These are phyloP conservation scores for Cydia splendana DNA, from an alignment of 1,140 invertebrate species.

Conservation along the genomic window DNA sequence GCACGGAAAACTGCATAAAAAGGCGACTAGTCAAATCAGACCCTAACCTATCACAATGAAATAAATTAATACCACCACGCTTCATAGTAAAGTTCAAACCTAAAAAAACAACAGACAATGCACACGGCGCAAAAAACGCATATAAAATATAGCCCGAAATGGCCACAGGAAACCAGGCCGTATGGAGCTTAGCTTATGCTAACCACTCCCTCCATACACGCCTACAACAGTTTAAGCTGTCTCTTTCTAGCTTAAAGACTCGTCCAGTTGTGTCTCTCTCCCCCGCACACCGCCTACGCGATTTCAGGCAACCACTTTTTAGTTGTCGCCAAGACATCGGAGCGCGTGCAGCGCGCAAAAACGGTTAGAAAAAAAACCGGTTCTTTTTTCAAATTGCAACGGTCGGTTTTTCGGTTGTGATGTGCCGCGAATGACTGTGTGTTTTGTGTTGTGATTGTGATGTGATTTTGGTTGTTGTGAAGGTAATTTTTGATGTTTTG, in stretches of 20 bases:
- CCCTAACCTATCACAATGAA: slow-evolving; percentile 54
- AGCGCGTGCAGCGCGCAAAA: slow-evolving; percentile 53
- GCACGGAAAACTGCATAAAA: slow-evolving; percentile 12
- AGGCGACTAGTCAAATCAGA: slow-evolving; percentile 33
- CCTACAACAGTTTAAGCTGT: slow-evolving; percentile 51
- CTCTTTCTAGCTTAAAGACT: slow-evolving; percentile 45
- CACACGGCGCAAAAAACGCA: slow-evolving; percentile 62
- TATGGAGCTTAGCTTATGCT: slow-evolving; percentile 55
- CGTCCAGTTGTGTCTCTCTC: slow-evolving; percentile 49
- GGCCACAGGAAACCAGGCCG: slow-evolving; percentile 33
- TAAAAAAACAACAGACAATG: slow-evolving; percentile 68
- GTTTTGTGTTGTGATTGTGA: slow-evolving; percentile 56
- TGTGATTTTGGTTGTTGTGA: slow-evolving; percentile 54
- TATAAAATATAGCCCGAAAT: slow-evolving; percentile 60
- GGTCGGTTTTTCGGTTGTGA: slow-evolving; percentile 49
- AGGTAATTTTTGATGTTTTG: slow-evolving; percentile 51
- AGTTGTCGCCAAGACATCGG: slow-evolving; percentile 67
- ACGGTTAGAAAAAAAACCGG: slow-evolving; percentile 43
- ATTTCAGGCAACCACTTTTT: slow-evolving; percentile 69
- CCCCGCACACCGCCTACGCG: slow-evolving; percentile 64
- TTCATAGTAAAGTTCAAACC: slow-evolving; percentile 50
- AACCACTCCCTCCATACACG: slow-evolving; percentile 64
- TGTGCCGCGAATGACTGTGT: slow-evolving; percentile 43
- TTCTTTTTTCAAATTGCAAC: slow-evolving; percentile 43
- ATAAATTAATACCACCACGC: slow-evolving; percentile 48